Percentiles rank a stretch among this genome's conserved stretches.
Conservation (phyloP, 2,113 vertebrate genomes). For the Baryphthengus martii region DNA sequence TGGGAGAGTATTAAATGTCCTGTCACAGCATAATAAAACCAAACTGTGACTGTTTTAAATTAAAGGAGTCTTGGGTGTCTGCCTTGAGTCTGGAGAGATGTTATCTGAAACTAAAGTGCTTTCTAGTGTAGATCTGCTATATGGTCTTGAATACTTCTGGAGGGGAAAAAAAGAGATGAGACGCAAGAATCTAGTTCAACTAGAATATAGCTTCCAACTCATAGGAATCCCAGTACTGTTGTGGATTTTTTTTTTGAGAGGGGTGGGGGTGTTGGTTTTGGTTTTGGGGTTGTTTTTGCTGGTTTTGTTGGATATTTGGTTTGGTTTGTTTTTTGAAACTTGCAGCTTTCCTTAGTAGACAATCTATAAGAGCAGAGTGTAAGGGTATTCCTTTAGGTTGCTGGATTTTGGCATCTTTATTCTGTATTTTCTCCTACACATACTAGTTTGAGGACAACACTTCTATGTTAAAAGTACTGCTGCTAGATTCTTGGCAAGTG, state of each 20-base stretch:
- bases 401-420: neutral
- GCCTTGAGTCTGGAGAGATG: neutral
- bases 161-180: neutral
- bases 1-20: neutral
- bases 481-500: neutral
- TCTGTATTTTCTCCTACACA: neutral
- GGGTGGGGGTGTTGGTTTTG: too few species aligned
- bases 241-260: neutral
- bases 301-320: neutral
- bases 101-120: neutral
- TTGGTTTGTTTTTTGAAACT: neutral
- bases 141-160: neutral
- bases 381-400: neutral
- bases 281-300: neutral
- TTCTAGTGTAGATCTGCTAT: too few species aligned
- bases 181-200: neutral
- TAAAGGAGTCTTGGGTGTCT: neutral
- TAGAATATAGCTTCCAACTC: neutral
- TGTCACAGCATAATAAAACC: neutral
- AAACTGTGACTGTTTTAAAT: neutral
- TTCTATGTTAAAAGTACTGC: neutral
- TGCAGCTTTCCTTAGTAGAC: neutral
- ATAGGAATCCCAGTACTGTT: neutral
- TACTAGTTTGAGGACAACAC: neutral
- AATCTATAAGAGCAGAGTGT: neutral